Base-by-base conservation (phyloP, 1,140 invertebrate genomes). In the Atta colombica region DNA sequence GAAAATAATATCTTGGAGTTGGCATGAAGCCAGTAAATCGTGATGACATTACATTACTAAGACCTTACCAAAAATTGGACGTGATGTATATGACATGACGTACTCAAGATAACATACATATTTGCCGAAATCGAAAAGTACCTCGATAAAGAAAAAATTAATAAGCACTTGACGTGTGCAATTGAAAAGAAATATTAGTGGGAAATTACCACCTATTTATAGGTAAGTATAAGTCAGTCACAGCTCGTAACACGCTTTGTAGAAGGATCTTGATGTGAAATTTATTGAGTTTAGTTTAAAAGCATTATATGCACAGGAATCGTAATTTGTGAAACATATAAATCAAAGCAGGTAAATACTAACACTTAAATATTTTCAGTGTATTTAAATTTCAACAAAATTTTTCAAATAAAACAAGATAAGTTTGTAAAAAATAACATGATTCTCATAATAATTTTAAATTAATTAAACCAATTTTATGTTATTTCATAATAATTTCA, bases 161-260 rank as follows among this genome's bases (percentile, higher is more conserved):
- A 82, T 55, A 55, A 88, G 82, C 91, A 87, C 88, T 72, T 55
- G 63, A 61, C 25, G 58, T 61, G 87, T 91, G 89, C 89, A 91
- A 90, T 90, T 77, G 80, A 88, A 71, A 66, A 87, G 66, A 71
- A 71, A 71, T 58, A 85, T 39, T 71, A 88, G 86, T 86, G 85
- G 84, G 85, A 90, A 66, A 82, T 77, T 85, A 63, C 35, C 35
- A 84, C 90, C 89, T 90, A 88, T 89, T 93, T 89, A 45, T 45
- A 94, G 94, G 94, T 94, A 94, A 94, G 94, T 94, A 94, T 92
- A 92, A 91, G 92, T 94, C 92, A 91, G 92, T 94, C 92, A 91
- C 93, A 93, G 87, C 91, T 93, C 90, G 92, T 92, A 86, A 91
- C 86, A 74, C 71, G 82, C 8, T 77, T 92, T 74, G 74, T 86